Conservation (phyloP, 1,140 invertebrate species). For the Trichonephila clavipes region DNA sequence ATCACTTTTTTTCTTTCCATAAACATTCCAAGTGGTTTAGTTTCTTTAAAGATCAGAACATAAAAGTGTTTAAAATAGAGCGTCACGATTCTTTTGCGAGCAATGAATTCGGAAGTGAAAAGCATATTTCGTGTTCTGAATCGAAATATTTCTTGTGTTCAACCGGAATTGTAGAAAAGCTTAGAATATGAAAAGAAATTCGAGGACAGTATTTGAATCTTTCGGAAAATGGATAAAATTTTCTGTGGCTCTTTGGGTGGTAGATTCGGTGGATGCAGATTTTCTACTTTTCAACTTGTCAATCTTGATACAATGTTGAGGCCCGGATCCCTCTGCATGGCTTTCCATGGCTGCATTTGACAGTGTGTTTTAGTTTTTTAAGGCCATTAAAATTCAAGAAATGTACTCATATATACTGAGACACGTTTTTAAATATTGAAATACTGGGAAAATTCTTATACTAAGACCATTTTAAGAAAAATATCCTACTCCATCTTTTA, state of each 20-base stretch:
- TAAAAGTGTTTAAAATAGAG: conserved; percentile 46
- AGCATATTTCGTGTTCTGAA: conserved; percentile 24
- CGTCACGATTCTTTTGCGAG: conserved; percentile 36
- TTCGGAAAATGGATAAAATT: conserved; percentile 42
- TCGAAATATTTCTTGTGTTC: not conserved
- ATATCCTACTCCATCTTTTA: too few species aligned
- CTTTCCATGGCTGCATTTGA: not conserved
- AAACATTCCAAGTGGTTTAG: conserved; percentile 43
- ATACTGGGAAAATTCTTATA: not conserved
- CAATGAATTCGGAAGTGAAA: conserved; percentile 40
- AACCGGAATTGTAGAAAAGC: not conserved
- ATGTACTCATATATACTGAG: not conserved
- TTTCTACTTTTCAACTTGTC: conserved; percentile 51
- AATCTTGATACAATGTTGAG: conserved; percentile 22
- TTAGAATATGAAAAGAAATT: conserved; percentile 22
- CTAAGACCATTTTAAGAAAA: too few species aligned
- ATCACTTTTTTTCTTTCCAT: not conserved
- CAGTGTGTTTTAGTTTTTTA: not conserved
- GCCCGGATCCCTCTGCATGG: not conserved
- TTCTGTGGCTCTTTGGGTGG: not conserved
- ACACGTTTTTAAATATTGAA: not conserved
- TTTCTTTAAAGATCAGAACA: not conserved
- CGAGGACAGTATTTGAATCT: conserved; percentile 32
- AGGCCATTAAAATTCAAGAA: conserved; percentile 1
- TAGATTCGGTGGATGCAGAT: conserved; percentile 10